Conservation (phyloP, 2,888 invertebrate species). For the Yponomeuta plumbellus region DNA sequence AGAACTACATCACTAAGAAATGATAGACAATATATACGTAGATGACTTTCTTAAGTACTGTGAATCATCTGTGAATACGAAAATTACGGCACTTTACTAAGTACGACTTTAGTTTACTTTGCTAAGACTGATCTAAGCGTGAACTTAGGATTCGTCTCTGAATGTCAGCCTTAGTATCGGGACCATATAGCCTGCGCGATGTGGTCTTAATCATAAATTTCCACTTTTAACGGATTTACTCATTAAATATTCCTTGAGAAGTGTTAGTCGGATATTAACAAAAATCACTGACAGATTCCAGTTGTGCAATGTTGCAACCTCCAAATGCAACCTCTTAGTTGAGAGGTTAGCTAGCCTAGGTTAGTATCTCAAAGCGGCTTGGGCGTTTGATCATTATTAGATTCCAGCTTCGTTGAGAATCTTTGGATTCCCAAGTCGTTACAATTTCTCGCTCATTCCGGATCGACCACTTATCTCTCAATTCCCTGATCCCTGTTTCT, state of each 20-base stretch:
- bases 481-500: constrained; percentile 16
- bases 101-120: too few species aligned
- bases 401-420: constrained; percentile 20
- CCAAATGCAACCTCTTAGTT: not conserved
- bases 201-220: not conserved
- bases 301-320: not conserved
- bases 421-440: constrained; percentile 30
- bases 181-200: not conserved
- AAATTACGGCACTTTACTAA: too few species aligned
- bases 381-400: not conserved
- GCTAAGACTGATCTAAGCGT: too few species aligned
- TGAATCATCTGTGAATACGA: too few species aligned
- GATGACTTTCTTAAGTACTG: too few species aligned
- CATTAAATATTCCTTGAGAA: too few species aligned
- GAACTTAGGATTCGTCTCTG: too few species aligned
- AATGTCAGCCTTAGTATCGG: too few species aligned
- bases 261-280: not conserved
- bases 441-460: constrained; percentile 36
- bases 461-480: constrained; percentile 28
- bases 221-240: not conserved
- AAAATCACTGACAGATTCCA: not conserved
- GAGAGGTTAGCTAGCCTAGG: not conserved
- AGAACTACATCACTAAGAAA: too few species aligned
- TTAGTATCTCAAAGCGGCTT: not conserved
- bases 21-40: too few species aligned